A percentile compares a stretch with the other conserved stretches of the same genome.
These are phyloP conservation scores for Peromyscus eremicus DNA, from an alignment of 2,797 vertebrate species.

Conservation along the genomic window DNA sequence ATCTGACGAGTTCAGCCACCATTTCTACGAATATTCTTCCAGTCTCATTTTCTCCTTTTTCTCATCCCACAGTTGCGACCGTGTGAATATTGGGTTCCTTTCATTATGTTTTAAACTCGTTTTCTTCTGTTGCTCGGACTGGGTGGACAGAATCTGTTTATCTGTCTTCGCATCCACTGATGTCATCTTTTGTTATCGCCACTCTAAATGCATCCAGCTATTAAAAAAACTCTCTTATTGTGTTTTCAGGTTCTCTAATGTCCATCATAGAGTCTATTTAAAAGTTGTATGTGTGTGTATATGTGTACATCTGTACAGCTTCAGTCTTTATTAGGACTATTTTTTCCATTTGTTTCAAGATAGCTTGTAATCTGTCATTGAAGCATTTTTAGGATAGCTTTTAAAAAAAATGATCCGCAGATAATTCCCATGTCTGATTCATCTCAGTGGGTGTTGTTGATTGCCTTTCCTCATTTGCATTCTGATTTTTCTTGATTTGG, in stretches of 20 bases:
- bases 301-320: background rate
- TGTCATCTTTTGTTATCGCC: background rate
- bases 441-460: conserved; percentile 41
- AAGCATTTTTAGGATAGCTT: conserved; percentile 46
- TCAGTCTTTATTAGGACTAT: conserved; percentile 44
- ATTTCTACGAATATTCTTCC: conserved; percentile 17
- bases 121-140: conserved; percentile 29
- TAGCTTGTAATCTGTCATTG: conserved; percentile 18
- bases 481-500: conserved; percentile 58
- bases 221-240: background rate
- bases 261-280: background rate
- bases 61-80: background rate
- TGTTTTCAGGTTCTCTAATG: background rate
- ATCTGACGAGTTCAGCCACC: background rate
- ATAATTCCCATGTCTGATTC: conserved; percentile 38
- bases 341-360: conserved; percentile 60
- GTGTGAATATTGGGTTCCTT: background rate
- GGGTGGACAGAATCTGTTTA: background rate
- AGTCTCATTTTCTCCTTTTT: background rate
- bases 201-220: background rate
- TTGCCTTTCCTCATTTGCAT: conserved; percentile 60
- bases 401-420: conserved; percentile 57
- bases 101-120: background rate
- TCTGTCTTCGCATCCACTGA: background rate
- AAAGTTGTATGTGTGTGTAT: background rate